Base-by-base conservation (phyloP, 1,140 invertebrate species). In the Mamestra configurata region DNA sequence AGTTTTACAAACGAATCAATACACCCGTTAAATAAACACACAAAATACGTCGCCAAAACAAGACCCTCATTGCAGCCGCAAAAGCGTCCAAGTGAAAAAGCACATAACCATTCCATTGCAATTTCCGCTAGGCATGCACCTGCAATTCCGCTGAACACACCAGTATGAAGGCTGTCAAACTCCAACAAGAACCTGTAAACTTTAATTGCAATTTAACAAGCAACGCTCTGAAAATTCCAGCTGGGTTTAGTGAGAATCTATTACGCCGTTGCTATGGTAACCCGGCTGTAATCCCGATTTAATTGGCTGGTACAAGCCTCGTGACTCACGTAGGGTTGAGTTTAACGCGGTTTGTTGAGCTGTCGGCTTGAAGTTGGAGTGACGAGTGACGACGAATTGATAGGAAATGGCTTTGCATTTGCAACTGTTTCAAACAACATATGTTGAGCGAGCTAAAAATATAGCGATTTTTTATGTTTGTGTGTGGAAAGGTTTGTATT, bases 201-300 rank as follows among this genome's bases (percentile, higher is more conserved):
- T 61, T 64, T 64, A 64, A 76, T 61, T 76, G 73, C 37, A 31
- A 64, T 27, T 61, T 57, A 73, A 64, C 73, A 64, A 61, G 37
- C 22, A 7, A 5, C 22, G 51, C 27, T 37, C 55, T 61, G 57
- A 76, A 59, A 76, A 73, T 49, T 76, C 40, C 73, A 61, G 57
- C 13, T 76, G 24, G 55, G 57, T 64, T 76, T 61, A 73, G 40
- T 43, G 20, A 11, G 46, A 76, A 61, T 61, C 73, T 76, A 76
- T 76, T 76, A 76, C 57, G 20, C 18, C 5, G 73, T 76, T 76
- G 37, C 73, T 22, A 76, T 73, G 53, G 72, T 46, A 75, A 59
- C 53, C 72, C 35, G 20, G 37, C 27, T 35, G 55, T 59, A 75
- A 75, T 59, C 72, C 72, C 35, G 55, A 4, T 75, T 75, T 75